Evolutionary conservation across 2,113 vertebrate species (phyloP).

Genomic region (Neotoma lepida): DNA sequence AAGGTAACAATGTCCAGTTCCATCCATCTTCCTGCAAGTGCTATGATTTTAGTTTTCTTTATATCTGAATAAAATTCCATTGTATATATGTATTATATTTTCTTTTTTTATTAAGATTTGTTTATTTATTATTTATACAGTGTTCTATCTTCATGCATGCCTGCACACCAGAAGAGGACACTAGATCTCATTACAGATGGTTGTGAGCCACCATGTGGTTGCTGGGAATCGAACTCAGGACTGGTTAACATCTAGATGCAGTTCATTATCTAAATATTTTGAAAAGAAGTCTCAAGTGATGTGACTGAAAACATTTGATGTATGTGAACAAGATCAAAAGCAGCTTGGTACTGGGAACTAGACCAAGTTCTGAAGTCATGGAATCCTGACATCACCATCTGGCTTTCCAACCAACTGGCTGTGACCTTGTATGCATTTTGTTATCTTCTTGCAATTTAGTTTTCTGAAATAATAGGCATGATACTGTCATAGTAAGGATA

Average conservation of each 20-base stretch:
- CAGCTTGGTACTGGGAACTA: not conserved
- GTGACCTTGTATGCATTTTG: not conserved
- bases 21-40: not conserved
- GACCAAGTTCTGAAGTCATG: not conserved
- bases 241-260: not conserved
- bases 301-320: not conserved
- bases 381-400: not conserved
- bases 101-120: too few relatives aligned
- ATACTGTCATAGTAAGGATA: not conserved
- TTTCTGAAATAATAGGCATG: not conserved
- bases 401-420: not conserved
- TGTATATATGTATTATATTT: not conserved
- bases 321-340: not conserved
- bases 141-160: too few relatives aligned
- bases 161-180: too few relatives aligned
- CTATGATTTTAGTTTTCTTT: not conserved
- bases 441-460: conserved; percentile 30
- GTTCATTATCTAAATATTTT: not conserved
- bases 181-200: too few relatives aligned
- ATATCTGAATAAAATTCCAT: not conserved
- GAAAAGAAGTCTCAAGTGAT: not conserved
- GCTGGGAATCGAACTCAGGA: too few relatives aligned
- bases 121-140: too few relatives aligned
- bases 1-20: not conserved
- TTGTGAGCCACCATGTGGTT: too few relatives aligned